Base-by-base conservation (phyloP, 2,113 vertebrate species). In the Oxyruncus cristatus region DNA sequence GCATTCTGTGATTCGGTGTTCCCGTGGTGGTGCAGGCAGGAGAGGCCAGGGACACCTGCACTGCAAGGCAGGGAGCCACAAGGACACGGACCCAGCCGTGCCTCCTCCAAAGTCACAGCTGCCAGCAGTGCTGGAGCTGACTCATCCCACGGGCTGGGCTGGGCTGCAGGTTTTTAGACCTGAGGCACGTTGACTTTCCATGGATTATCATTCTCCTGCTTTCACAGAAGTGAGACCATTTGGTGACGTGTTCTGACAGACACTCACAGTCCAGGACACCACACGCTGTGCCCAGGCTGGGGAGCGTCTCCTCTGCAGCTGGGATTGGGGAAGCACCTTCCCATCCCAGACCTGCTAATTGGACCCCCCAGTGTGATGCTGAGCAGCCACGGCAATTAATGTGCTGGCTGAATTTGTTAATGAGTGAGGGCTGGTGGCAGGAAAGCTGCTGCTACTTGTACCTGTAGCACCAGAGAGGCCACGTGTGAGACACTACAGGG, bases 231-330 rank as follows among this genome's bases (percentile, higher is more conserved):
- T 4, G 61, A 28, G 50, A 33, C 8, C 6, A 8, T 5, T 4
- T 3, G 50, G 21, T 28, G 35, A 11, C 20, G 1, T 2, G 15
- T 27, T 56, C 46, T 66, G 1, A 8, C 24, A 23, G 2, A 8
- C 3, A 11, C 2, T 5, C 30, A 3, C 27, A 13, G 19, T 12
- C 67, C 61, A 14, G 42, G 67, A 12, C 67, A 33, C 4, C 47
- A 9, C 22, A 1, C 0, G 0, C 41, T 6, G 65, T 37, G 50
- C 39, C 14, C 3, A 1, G 50, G 22, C 62, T 20, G 13, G 62
- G 68, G 7, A 50, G 15, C 1, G 0, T 5, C 75, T 67, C 46
- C 61, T 42, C 3, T 1, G 8, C 10, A 50, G 55, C 62, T 2
- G 32, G 13, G 62, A 12, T 33, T 17, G 3, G 52, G 20, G 24